These are phyloP conservation scores for Yponomeuta malinellus DNA, from an alignment of 2,888 invertebrate genomes.

Conservation along the genomic window DNA sequence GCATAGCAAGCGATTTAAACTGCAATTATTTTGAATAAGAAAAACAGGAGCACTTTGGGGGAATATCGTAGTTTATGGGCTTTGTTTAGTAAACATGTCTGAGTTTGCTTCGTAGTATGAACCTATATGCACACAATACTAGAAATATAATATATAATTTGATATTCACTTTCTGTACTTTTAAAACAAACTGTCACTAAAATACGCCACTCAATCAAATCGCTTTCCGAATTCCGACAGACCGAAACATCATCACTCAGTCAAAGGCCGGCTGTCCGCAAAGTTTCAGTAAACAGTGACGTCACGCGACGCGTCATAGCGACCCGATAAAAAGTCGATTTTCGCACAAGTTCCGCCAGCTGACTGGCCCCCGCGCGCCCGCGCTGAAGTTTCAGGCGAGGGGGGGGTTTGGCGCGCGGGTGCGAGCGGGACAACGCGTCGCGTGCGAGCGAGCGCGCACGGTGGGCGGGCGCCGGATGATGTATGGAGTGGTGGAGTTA, in stretches of 20 bases:
- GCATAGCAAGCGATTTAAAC: slow-evolving; percentile 68
- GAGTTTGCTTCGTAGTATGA: neutral
- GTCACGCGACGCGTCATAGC: slow-evolving; percentile 71
- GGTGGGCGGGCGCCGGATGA: slow-evolving; percentile 77
- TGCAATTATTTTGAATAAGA: slow-evolving; percentile 63
- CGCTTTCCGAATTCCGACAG: neutral
- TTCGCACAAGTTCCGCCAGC: slow-evolving; percentile 75
- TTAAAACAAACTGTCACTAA: neutral
- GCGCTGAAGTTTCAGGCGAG: slow-evolving; percentile 53
- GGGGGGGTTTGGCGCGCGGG: slow-evolving; percentile 24
- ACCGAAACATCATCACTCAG: slow-evolving; percentile 35
- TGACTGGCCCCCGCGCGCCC: slow-evolving; percentile 57
- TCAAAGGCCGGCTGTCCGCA: slow-evolving; percentile 49
- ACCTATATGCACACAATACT: too few relatives aligned
- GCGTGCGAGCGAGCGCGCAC: slow-evolving; percentile 46
- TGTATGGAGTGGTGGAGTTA: slow-evolving; percentile 85
- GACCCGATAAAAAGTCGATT: slow-evolving; percentile 75
- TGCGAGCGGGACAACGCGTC: slow-evolving; percentile 34
- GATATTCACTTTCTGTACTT: too few relatives aligned
- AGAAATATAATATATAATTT: too few relatives aligned
- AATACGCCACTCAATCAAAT: neutral
- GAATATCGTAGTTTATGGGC: neutral
- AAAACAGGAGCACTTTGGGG: slow-evolving; percentile 21
- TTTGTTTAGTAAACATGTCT: neutral
- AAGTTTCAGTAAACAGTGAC: slow-evolving; percentile 65